Percentiles rank a stretch among this genome's conserved stretches.
These are phyloP conservation scores for Cololabis saira DNA, from an alignment of 2,113 vertebrate genomes.

Conservation along the genomic window DNA sequence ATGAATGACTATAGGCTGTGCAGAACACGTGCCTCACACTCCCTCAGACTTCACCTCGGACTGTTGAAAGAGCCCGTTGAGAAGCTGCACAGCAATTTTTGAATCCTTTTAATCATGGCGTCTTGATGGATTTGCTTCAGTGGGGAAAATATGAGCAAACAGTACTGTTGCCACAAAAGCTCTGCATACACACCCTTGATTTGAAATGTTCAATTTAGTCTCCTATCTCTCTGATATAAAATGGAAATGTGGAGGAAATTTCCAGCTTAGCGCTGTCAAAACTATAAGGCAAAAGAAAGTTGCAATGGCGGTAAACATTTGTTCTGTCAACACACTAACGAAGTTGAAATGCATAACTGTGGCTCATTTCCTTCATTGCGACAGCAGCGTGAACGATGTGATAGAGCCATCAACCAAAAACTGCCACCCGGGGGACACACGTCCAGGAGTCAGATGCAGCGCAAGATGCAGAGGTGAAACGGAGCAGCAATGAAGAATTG, in stretches of 20 bases:
- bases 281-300: neutral
- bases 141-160: neutral
- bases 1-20: neutral
- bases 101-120: neutral
- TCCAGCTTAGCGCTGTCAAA: neutral
- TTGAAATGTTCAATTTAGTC: neutral
- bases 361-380: neutral
- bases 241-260: neutral
- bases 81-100: neutral
- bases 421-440: no score
- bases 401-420: neutral
- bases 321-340: neutral
- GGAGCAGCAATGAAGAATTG: no score
- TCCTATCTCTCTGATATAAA: neutral
- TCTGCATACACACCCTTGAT: neutral
- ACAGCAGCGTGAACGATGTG: neutral
- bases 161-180: neutral
- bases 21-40: neutral
- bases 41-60: neutral
- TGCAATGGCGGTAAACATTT: no score
- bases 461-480: no score
- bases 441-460: no score
- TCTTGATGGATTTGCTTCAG: slow-evolving; percentile 3
- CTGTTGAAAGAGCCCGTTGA: neutral
- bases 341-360: neutral